These are phyloP conservation scores for Mormoops blainvillei DNA, from an alignment of 2,113 vertebrate species.

Conservation along the genomic window DNA sequence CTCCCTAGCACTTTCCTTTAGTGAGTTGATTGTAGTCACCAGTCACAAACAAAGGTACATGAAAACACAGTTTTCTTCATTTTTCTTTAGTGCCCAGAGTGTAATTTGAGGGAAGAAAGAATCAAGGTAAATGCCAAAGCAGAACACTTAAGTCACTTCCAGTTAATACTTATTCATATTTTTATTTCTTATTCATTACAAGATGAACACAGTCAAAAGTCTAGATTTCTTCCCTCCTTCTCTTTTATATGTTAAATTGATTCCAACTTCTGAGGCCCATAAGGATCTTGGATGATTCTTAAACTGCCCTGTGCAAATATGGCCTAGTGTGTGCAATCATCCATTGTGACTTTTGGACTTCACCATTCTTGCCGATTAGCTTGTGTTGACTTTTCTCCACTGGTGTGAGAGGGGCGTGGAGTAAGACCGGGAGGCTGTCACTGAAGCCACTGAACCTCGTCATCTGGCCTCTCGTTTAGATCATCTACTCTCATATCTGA, in stretches of 20 bases:
- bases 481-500: background rate
- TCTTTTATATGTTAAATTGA: background rate
- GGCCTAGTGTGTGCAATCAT: background rate
- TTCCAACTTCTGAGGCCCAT: background rate
- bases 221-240: background rate
- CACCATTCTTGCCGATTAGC: background rate
- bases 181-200: background rate
- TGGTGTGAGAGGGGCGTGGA: accelerated
- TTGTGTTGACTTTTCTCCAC: background rate
- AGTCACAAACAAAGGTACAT: background rate
- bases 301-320: background rate
- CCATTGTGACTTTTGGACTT: background rate
- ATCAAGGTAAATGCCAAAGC: background rate
- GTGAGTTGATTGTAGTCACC: background rate
- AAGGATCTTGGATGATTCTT: background rate
- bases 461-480: background rate
- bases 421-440: background rate
- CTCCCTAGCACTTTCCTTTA: background rate
- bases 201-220: background rate
- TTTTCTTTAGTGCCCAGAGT: background rate
- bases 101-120: background rate
- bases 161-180: background rate
- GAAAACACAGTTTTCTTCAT: background rate
- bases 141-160: background rate
- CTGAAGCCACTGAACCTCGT: background rate